Conservation (phyloP, 2,113 vertebrate species). For the Callipepla californica region DNA sequence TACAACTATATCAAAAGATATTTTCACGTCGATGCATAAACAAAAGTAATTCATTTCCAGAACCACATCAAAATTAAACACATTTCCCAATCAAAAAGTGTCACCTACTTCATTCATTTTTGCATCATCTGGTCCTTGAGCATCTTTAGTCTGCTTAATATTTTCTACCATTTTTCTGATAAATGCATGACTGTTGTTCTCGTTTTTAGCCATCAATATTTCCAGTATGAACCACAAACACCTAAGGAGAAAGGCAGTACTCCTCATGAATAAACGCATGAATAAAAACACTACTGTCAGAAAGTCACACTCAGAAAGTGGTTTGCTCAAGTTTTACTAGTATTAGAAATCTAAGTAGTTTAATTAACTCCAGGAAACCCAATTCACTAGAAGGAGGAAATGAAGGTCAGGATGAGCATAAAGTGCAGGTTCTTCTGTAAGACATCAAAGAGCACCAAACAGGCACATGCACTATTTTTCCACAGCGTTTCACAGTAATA, state of each 20-base stretch:
- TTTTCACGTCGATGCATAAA: background rate
- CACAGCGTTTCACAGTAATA: background rate
- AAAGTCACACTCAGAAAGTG: background rate
- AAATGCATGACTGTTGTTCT: slow-evolving; percentile 99
- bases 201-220: slow-evolving; percentile 98
- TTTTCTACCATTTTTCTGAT: slow-evolving; percentile 99
- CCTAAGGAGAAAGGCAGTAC: slow-evolving; percentile 69
- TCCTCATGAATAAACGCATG: background rate
- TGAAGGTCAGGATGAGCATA: background rate
- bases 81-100: background rate
- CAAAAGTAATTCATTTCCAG: background rate
- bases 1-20: background rate
- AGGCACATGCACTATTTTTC: background rate
- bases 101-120: slow-evolving; percentile 95
- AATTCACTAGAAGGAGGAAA: background rate
- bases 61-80: background rate
- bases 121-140: slow-evolving; percentile 89
- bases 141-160: slow-evolving; percentile 98
- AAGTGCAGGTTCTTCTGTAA: background rate
- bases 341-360: background rate
- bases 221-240: slow-evolving; percentile 98
- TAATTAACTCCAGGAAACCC: background rate
- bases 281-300: background rate
- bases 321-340: background rate
- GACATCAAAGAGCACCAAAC: background rate